Evolutionary conservation across 1,140 invertebrate genomes (phyloP).

Genomic region (Araneus ventricosus): DNA sequence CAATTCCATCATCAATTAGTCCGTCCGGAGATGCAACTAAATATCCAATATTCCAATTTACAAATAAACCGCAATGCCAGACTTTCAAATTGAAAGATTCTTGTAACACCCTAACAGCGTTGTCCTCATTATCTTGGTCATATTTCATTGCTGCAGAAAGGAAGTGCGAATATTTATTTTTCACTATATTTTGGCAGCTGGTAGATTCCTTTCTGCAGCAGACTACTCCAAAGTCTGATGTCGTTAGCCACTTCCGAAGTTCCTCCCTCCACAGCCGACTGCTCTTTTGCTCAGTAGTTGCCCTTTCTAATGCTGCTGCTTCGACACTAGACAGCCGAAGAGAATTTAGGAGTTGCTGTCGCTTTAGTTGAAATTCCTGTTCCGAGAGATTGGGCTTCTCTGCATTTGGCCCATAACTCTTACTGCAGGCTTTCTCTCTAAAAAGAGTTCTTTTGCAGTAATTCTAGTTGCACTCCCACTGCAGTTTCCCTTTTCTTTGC

Average conservation of each 20-base stretch:
- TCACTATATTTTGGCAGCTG: background rate
- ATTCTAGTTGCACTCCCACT: too few species aligned
- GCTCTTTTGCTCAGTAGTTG: background rate
- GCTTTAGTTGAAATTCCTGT: too few species aligned
- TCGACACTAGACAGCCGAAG: background rate
- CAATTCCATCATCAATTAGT: background rate
- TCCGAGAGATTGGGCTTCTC: background rate
- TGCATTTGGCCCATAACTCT: background rate
- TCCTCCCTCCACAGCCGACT: background rate
- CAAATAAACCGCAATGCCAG: background rate
- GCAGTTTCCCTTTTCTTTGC: background rate
- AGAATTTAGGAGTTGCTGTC: background rate
- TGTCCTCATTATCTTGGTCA: background rate
- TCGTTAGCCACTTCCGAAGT: background rate
- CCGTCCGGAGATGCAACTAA: background rate
- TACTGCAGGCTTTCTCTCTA: background rate
- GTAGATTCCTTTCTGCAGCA: background rate
- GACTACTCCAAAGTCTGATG: background rate
- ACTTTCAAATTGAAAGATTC: background rate
- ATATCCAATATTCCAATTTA: background rate
- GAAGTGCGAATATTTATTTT: background rate
- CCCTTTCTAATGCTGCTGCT: background rate
- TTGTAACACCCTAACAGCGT: background rate
- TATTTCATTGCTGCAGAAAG: background rate
- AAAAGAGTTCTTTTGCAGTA: background rate